Evolutionary conservation across 2,113 vertebrate genomes (phyloP).

Genomic region (Geococcyx californianus): DNA sequence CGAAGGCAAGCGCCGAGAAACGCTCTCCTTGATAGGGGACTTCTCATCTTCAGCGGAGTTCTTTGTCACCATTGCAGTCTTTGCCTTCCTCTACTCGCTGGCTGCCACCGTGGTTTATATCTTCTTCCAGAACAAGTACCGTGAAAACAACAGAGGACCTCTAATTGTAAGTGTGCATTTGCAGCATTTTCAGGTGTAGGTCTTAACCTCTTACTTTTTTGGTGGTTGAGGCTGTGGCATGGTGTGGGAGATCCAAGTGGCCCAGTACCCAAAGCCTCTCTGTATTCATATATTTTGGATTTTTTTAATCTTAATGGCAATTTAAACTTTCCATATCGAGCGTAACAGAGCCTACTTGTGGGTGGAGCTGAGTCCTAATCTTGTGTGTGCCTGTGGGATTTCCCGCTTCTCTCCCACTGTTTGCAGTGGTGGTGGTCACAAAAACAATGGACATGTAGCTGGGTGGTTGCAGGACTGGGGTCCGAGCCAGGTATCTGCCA

Average conservation of each 20-base stretch:
- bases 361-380: background rate
- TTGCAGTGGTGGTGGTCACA: background rate
- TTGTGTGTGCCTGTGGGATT: background rate
- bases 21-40: conserved; percentile 89
- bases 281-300: background rate
- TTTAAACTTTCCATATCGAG: background rate
- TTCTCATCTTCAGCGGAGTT: conserved; percentile 97
- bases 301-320: background rate
- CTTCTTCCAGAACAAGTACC: conserved; percentile 96
- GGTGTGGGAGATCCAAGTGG: background rate
- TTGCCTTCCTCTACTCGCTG: conserved; percentile 95
- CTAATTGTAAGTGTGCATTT: conserved; percentile 86
- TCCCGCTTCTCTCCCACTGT: background rate
- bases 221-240: background rate
- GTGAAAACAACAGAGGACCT: conserved; percentile 92
- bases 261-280: background rate
- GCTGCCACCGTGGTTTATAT: conserved; percentile 92
- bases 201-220: background rate
- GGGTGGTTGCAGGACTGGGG: background rate
- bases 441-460: background rate
- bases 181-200: accelerated
- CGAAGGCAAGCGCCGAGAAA: conserved; percentile 85
- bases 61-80: conserved; percentile 96
- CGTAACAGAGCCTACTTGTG: background rate
- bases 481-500: background rate